These are phyloP conservation scores for Corbicula japonica DNA, from an alignment of 2,888 invertebrate species.

Conservation along the genomic window DNA sequence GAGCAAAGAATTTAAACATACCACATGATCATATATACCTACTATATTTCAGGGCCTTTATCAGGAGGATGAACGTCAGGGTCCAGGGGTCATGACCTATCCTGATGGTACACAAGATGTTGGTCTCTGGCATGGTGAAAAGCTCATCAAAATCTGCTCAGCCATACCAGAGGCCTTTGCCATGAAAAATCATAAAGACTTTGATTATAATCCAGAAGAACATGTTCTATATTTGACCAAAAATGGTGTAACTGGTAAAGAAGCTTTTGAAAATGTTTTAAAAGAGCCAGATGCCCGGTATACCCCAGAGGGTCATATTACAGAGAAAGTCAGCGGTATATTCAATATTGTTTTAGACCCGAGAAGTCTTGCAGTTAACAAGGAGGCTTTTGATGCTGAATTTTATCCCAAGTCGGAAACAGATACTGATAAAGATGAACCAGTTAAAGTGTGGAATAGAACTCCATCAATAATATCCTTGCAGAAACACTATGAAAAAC, in stretches of 20 bases:
- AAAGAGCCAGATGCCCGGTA: slow-evolving; percentile 63
- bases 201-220: slow-evolving; percentile 80
- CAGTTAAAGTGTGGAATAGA: slow-evolving; percentile 80
- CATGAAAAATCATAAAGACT: slow-evolving; percentile 81
- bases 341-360: slow-evolving; percentile 81
- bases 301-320: slow-evolving; percentile 60
- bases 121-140: slow-evolving; percentile 85
- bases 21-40: not conserved
- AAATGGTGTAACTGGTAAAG: slow-evolving; percentile 45
- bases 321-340: slow-evolving; percentile 73
- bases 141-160: slow-evolving; percentile 82
- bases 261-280: slow-evolving; percentile 66
- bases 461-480: slow-evolving; percentile 81
- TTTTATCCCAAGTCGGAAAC: slow-evolving; percentile 74
- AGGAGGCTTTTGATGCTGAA: slow-evolving; percentile 81
- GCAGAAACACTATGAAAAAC: slow-evolving; percentile 82
- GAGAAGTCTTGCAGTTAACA: slow-evolving; percentile 82
- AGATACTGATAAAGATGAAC: slow-evolving; percentile 45
- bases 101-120: slow-evolving; percentile 84
- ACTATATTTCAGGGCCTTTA: slow-evolving; percentile 83
- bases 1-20: no score
- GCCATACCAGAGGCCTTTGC: slow-evolving; percentile 79
- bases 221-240: slow-evolving; percentile 72
- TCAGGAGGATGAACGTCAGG: slow-evolving; percentile 84
- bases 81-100: slow-evolving; percentile 85